Evolutionary conservation across 2,888 invertebrate genomes (phyloP).

Genomic region (Flexamia atlantica): DNA sequence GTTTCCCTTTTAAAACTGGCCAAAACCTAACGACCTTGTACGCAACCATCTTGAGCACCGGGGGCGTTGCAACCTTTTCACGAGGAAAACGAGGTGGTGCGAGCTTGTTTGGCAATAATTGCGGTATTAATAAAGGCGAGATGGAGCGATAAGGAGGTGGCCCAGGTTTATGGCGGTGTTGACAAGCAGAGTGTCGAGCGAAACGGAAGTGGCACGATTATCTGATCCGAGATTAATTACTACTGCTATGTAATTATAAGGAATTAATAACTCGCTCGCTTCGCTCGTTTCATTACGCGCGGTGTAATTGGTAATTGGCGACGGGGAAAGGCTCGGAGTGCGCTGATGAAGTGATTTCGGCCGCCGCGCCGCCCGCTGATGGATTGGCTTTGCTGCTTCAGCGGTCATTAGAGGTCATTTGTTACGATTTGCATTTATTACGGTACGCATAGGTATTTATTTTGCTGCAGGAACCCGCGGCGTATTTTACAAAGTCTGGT

Average conservation of each 20-base stretch:
- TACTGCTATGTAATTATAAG: conserved; percentile 49
- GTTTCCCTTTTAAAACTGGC: background rate
- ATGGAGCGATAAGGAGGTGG: conserved; percentile 4
- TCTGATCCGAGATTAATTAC: conserved; percentile 53
- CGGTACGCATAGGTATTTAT: background rate
- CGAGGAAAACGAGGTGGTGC: conserved; percentile 12
- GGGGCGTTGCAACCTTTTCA: conserved; percentile 9
- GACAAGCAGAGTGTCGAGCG: conserved; percentile 36
- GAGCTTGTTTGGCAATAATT: conserved; percentile 33
- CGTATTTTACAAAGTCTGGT: background rate
- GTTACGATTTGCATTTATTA: conserved; percentile 31
- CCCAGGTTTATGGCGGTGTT: conserved; percentile 42
- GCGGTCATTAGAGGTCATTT: conserved; percentile 24
- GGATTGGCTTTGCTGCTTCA: conserved; percentile 3
- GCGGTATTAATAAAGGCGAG: conserved; percentile 33
- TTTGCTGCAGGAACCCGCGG: background rate
- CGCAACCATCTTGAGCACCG: background rate
- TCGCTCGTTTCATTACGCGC: conserved; percentile 41
- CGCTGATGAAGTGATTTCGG: background rate
- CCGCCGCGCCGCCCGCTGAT: background rate
- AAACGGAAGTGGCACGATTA: conserved; percentile 50
- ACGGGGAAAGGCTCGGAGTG: conserved; percentile 1
- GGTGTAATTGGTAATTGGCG: conserved; percentile 45
- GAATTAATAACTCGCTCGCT: conserved; percentile 52
- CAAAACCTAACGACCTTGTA: background rate